Evolutionary conservation across 2,888 invertebrate species (phyloP), one percentile per base, ranked within the genome.

Genomic region (Eupithecia centaureata): DNA sequence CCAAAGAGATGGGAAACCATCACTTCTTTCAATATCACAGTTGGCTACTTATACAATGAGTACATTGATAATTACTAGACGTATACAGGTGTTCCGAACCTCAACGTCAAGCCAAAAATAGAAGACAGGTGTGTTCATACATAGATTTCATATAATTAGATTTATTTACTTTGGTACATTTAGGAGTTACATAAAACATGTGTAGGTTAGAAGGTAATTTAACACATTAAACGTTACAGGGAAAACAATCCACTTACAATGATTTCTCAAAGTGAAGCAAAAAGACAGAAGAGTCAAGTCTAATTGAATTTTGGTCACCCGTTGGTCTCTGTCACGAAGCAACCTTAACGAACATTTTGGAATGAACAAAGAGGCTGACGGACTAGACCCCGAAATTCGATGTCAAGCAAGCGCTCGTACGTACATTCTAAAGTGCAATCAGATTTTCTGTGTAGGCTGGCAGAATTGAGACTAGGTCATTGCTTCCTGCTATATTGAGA

Each of bases 191-290:
- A 10, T 47, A 47, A 18, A 47, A 10, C 22, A 8, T n/a, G n/a
- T 4, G 38, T 47, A 22, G 2, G 10, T 47, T n/a, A n/a, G n/a
- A n/a, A 47, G 10, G 42, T 42, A 42, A 42, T 18, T 42, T n/a
- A 42, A 8, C 2, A 42, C 8, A 18, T 15, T 5, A n/a, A 22
- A 47, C 10, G 8, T 42, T 12, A 22, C 18, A 47, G 18, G 10
- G 5, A 2, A 30, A 2, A 52, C 27, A 7, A 54, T 28, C 12
- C 28, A 52, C 58, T 64, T 47, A 56, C 33, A 32, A 59, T 33
- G 5, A 42, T 64, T 58, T 27, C 33, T 59, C 58, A 33, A 18
- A 64, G 27, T 58, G 58, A 51, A 57, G 51, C 5, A 25, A 18
- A 51, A 33, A 25, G 38, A 28, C 25, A 54, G 15, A 52, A 8